Evolutionary conservation across 2,113 vertebrate species (phyloP).

Genomic region (Oreocharis arfaki): DNA sequence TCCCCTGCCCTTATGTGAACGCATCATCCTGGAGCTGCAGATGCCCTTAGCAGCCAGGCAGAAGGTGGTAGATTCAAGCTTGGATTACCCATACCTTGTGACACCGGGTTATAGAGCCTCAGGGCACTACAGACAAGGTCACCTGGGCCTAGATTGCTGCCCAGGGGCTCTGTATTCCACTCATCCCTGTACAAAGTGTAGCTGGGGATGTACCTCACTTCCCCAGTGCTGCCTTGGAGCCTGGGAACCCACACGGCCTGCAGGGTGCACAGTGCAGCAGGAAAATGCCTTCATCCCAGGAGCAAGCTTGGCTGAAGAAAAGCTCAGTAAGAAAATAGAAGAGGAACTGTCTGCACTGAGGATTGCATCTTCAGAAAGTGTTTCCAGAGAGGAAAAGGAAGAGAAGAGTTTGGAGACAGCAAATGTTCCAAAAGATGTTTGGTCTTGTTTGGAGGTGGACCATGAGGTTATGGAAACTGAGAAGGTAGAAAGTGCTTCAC

Average conservation of each 20-base stretch:
- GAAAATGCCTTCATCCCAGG: background rate
- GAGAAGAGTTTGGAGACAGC: background rate
- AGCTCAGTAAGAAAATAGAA: conserved; percentile 17
- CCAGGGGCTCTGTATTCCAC: background rate
- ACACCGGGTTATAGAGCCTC: conserved; percentile 42
- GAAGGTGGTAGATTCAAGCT: conserved; percentile 52
- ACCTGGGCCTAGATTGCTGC: background rate
- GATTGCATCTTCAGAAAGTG: background rate
- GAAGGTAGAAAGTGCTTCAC: conserved; percentile 28
- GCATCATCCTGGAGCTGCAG: conserved; percentile 67
- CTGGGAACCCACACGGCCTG: background rate
- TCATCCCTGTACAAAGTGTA: background rate
- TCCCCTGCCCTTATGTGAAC: conserved; percentile 28
- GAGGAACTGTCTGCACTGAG: background rate
- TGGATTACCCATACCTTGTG: conserved; percentile 44
- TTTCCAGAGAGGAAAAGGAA: background rate
- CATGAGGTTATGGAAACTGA: background rate
- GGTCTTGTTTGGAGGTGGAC: background rate
- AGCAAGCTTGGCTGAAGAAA: background rate
- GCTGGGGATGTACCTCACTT: background rate
- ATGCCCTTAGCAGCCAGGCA: conserved; percentile 64
- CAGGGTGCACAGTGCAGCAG: background rate
- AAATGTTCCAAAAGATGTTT: background rate
- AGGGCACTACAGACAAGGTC: background rate
- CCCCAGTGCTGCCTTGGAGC: background rate